Base-by-base conservation (phyloP, 2,113 vertebrate species). In the Urocitellus parryii region DNA sequence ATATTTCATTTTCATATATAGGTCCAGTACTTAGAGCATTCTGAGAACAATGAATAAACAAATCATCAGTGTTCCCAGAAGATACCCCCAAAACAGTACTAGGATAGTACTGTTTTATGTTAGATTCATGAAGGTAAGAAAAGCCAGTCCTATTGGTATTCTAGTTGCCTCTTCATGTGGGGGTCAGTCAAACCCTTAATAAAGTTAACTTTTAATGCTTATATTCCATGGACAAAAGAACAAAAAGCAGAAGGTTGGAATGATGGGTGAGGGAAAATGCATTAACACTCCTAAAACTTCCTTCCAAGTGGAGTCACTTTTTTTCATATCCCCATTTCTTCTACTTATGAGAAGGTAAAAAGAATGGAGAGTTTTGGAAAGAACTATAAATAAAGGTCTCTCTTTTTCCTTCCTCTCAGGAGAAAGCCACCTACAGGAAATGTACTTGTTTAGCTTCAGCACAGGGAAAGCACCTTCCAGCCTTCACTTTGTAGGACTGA, bases 1-100 rank as follows among this genome's bases (percentile, higher is more conserved):
- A 99, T 97, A 99, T 99, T 97, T 99, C 99, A 5, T 99, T 99
- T 97, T 99, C 99, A 96, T 99, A 99, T 97, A 95, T 99, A 39
- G 98, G 99, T 56, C 99, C 99, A 4, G 99, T 99, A 93, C 99
- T 99, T 96, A 99, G 98, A 96, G 2, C 29, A 68, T 34, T 56
- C 51, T 45, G 32, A 34, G 32, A 61, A 83, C 7, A 74, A 94
- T 45, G n/a, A n/a, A 80, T 61, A 68, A 86, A 86, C 11, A 11
- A 24, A 51, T 5, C 20, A 48, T 27, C 29, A 74, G 29, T 78
- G 37, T 39, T 25, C 13, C 6, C 45, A 53, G 11, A 68, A 58
- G 1, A 39, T 32, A n/a, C 7, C 20, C 18, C 61, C 79, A 76
- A 81, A 65, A 63, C n/a, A 82, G 20, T 18, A 8, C 10, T 68